Conservation (phyloP, 2,113 vertebrate genomes). For the Entomyzon cyanotis region DNA sequence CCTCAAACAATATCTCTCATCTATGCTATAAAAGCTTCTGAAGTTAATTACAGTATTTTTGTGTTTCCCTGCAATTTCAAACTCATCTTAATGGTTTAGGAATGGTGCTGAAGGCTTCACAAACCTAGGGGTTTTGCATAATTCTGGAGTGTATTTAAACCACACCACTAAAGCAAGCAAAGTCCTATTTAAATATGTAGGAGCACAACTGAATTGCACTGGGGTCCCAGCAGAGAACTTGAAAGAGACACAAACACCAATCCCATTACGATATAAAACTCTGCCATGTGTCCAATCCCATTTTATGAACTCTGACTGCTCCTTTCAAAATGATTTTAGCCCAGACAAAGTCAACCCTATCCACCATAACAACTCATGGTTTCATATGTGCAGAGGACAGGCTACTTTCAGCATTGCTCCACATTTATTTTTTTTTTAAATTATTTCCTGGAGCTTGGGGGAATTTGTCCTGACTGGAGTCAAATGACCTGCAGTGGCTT, state of each 20-base stretch:
- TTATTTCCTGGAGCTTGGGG: neutral
- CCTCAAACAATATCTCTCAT: neutral
- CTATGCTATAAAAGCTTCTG: neutral
- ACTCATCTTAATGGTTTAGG: neutral
- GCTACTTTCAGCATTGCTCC: neutral
- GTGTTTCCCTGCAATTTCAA: neutral
- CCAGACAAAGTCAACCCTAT: neutral
- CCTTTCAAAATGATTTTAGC: neutral
- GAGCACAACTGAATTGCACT: neutral
- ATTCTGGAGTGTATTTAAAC: neutral
- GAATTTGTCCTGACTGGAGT: neutral
- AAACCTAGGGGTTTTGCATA: neutral
- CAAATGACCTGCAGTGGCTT: neutral
- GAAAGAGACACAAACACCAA: neutral
- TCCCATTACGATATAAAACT: neutral
- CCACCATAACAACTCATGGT: neutral
- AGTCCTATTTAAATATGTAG: neutral
- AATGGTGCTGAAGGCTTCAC: neutral
- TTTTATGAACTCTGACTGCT: neutral
- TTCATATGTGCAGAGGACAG: neutral
- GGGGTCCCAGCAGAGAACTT: neutral
- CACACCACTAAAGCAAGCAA: neutral
- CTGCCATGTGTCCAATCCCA: neutral
- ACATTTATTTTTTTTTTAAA: neutral
- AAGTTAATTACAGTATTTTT: neutral